Conservation (phyloP, 2,113 vertebrate genomes). For the Oxyura jamaicensis region DNA sequence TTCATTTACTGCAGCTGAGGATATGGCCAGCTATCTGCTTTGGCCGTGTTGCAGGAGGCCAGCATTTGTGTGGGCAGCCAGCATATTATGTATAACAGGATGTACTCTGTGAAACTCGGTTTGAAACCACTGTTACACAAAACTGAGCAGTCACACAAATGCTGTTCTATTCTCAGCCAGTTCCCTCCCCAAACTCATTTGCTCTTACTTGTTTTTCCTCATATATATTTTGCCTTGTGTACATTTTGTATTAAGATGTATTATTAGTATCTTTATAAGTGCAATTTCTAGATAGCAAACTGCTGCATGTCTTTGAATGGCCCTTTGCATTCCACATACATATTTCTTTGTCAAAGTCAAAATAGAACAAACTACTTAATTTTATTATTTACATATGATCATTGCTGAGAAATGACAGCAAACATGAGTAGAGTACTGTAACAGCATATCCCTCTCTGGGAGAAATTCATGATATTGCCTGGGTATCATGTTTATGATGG, state of each 20-base stretch:
- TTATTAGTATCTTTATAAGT: not conserved
- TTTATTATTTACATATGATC: not conserved
- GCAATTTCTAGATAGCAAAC: not conserved
- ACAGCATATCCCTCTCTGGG: not conserved
- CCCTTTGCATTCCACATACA: not conserved
- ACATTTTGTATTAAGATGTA: not conserved
- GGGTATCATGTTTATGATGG: not conserved
- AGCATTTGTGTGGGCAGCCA: not conserved
- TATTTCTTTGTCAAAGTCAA: slow-evolving; percentile 1
- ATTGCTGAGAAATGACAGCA: slow-evolving; percentile 30
- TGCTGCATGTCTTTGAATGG: not conserved
- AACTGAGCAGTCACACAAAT: not conserved
- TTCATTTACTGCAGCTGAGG: not conserved
- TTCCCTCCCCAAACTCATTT: not conserved
- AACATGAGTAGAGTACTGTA: slow-evolving; percentile 36
- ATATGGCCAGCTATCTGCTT: not conserved
- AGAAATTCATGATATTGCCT: slow-evolving; percentile 30
- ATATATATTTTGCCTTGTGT: not conserved
- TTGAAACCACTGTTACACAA: not conserved
- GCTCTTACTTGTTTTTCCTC: not conserved
- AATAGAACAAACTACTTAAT: not conserved
- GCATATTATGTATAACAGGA: not conserved
- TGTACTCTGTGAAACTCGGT: not conserved
- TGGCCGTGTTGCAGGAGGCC: not conserved
- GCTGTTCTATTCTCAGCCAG: not conserved